These are phyloP conservation scores for Trichonephila clavata DNA, from an alignment of 1,140 invertebrate genomes.

Conservation along the genomic window DNA sequence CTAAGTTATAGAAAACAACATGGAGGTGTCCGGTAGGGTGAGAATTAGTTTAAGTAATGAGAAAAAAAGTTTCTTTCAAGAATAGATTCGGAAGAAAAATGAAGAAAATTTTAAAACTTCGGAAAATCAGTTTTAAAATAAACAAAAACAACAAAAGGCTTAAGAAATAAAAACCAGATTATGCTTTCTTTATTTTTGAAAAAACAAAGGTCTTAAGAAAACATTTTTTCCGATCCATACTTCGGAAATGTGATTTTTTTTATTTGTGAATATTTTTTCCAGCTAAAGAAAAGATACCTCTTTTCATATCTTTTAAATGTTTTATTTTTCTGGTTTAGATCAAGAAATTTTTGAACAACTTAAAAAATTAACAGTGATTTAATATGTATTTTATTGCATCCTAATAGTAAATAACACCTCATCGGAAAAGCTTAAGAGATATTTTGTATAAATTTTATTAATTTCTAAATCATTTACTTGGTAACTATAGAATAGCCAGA, in stretches of 20 bases:
- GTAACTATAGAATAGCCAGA: no score
- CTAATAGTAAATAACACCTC: no score
- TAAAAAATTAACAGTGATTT: no score
- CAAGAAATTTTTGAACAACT: no score
- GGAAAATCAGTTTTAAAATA: background rate
- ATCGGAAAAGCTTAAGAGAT: no score
- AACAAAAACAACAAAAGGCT: background rate
- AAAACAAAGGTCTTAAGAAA: background rate
- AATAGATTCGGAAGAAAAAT: background rate
- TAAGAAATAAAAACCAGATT: conserved; percentile 29
- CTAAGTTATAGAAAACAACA: no score
- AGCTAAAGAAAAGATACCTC: background rate
- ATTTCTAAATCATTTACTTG: no score
- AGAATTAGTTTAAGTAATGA: background rate
- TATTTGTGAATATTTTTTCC: background rate
- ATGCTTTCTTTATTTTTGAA: conserved; percentile 17
- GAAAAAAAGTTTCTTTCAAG: no score
- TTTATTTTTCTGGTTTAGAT: background rate
- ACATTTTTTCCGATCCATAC: background rate
- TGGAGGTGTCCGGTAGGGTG: no score
- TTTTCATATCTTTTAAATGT: background rate
- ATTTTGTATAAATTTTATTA: no score
- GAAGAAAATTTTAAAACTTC: background rate
- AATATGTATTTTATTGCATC: no score
- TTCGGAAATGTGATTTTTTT: background rate